These are phyloP conservation scores for Varroa destructor DNA, from an alignment of 1,140 invertebrate species.

Conservation along the genomic window DNA sequence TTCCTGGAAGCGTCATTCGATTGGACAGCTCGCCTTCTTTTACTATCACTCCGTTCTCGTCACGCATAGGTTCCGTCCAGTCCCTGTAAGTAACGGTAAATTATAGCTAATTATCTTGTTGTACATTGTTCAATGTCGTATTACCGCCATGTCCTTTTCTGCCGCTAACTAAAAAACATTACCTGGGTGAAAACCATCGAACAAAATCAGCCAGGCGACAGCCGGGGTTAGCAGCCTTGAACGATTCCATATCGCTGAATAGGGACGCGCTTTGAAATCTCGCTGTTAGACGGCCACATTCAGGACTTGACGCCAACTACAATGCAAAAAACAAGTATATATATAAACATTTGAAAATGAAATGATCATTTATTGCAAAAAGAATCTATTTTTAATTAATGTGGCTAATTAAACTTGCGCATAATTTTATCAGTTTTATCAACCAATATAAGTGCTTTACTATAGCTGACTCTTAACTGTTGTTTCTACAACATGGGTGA, in stretches of 20 bases:
- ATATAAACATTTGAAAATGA: too few species aligned
- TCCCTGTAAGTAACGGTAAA: neutral
- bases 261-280: conserved; percentile 87
- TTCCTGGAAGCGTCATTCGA: conserved; percentile 82
- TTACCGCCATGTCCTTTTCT: neutral
- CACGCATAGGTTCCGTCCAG: conserved; percentile 18
- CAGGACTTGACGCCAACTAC: conserved; percentile 66
- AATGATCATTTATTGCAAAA: too few species aligned
- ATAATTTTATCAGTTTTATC: too few species aligned
- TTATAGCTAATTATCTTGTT: too few species aligned
- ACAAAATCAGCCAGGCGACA: conserved; percentile 88
- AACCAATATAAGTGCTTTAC: too few species aligned
- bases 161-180: neutral
- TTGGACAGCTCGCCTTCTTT: conserved; percentile 59
- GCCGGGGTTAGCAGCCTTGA: conserved; percentile 93
- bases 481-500: too few species aligned
- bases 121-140: too few species aligned
- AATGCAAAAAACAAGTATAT: conserved; percentile 49
- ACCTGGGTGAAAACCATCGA: conserved; percentile 85
- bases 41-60: conserved; percentile 1
- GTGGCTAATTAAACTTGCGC: too few species aligned
- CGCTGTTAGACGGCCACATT: conserved; percentile 66
- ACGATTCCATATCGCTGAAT: conserved; percentile 94
- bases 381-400: too few species aligned
- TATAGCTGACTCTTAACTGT: too few species aligned